Base-by-base conservation (phyloP, 2,888 invertebrate genomes). In the Protula sp. region DNA sequence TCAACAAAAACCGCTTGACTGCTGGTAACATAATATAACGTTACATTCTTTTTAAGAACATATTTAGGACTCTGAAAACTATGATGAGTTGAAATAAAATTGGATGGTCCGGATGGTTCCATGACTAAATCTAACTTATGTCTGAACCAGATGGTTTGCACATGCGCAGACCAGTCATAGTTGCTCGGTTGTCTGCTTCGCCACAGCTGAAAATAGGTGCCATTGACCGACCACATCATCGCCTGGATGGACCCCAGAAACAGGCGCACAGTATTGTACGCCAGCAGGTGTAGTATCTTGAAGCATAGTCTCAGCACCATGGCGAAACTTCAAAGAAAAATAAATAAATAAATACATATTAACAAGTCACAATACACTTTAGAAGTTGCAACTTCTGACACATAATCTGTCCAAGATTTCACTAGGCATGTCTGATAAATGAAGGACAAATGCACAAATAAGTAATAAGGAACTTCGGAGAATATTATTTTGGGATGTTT, bases 1-100 rank as follows among this genome's bases (percentile, higher is more conserved):
- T 59, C 59, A 2, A 59, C 55, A 26, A 59, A 58, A n/a, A 47
- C 28, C 3, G 59, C 47, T 9, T 59, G 47, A 2, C 47, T 47
- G 3, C 3, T 22, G 4, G 24, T 47, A 2, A 59, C 47, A 24
- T 24, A 29, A 27, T 59, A 59, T 3, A 59, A 48, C 19, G 55
- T 47, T 2, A 59, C 56, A 47, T 47, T 57, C 47, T 59, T 50
- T n/a, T 45, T 26, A 14, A 58, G 48, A 19, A 59, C 30, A 26
- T 47, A 58, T 2, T 45, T 45, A 9, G 59, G 59, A 28, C 48
- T 26, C 31, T 5, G 50, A 47, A 47, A 57, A 2, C 55, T 47
- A 2, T 47, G 9, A 30, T 57, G 59, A 14, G 50, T 50, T 9
- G 50, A 22, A 26, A 50, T 9, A 26, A 50, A 50, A 26, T 50